phyloP scores from a whole-genome alignment of 2,113 vertebrate species.

The Cacatua alba region DNA sequence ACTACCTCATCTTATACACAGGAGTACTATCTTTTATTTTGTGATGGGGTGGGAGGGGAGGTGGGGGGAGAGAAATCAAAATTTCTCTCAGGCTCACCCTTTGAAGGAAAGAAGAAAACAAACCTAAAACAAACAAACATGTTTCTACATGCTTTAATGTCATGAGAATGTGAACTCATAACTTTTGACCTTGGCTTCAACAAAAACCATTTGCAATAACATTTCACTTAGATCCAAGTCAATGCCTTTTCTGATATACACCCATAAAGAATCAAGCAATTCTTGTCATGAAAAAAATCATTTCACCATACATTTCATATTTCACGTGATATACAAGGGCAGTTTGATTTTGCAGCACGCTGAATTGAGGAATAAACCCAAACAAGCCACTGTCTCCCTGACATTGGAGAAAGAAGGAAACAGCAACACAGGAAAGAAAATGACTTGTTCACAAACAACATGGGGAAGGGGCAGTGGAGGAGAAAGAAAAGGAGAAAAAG shows the following conservation, averaged over 20 bases:
- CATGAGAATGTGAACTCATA: neutral
- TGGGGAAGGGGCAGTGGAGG: fast-evolving
- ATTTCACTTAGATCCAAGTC: neutral
- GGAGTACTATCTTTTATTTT: neutral
- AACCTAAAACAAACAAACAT: neutral
- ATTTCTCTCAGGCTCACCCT: neutral
- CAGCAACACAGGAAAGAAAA: neutral
- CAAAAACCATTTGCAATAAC: neutral
- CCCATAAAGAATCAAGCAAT: neutral
- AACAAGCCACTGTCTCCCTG: neutral
- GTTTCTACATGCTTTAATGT: neutral
- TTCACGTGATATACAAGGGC: neutral
- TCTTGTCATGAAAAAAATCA: neutral
- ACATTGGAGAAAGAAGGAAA: neutral
- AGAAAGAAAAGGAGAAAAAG: neutral
- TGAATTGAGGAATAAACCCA: neutral
- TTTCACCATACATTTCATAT: neutral
- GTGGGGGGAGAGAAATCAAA: neutral
- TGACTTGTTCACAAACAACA: neutral
- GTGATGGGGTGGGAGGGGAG: neutral
- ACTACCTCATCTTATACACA: neutral
- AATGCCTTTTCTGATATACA: neutral
- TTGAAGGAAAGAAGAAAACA: neutral
- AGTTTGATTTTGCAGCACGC: neutral
- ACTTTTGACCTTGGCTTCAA: neutral